Evolutionary conservation across 2,888 invertebrate genomes (phyloP).

Genomic region (Notodromas monacha): DNA sequence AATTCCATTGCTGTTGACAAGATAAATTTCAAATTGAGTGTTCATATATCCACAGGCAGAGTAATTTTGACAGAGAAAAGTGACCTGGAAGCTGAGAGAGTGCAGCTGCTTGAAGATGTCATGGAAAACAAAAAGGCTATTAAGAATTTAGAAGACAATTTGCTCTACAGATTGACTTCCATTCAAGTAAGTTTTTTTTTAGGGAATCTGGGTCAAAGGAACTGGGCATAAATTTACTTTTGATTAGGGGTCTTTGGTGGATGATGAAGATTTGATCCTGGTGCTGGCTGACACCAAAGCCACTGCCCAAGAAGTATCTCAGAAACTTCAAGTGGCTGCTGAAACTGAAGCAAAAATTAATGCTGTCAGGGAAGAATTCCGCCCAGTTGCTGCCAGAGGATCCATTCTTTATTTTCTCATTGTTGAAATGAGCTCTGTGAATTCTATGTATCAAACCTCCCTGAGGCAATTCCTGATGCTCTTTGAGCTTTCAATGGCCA

Average conservation of each 20-base stretch:
- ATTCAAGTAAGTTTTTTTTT: constrained; percentile 23
- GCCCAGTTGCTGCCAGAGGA: constrained; percentile 72
- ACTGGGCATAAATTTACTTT: too few relatives aligned
- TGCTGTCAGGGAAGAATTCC: constrained; percentile 67
- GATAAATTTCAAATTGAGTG: too few relatives aligned
- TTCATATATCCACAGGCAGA: constrained; percentile 22
- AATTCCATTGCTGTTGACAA: constrained; percentile 18
- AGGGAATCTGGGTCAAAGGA: background rate
- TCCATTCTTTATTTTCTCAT: constrained; percentile 80
- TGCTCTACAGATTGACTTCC: constrained; percentile 61
- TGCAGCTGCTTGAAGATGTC: constrained; percentile 69
- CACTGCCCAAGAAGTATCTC: constrained; percentile 73
- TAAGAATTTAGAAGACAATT: constrained; percentile 74
- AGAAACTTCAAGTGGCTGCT: constrained; percentile 63
- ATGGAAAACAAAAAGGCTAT: constrained; percentile 82
- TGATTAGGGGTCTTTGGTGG: constrained; percentile 49
- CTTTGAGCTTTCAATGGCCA: constrained; percentile 71
- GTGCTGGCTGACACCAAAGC: constrained; percentile 54
- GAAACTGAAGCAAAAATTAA: constrained; percentile 79
- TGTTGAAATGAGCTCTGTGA: constrained; percentile 86
- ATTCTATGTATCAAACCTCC: constrained; percentile 86
- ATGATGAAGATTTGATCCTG: constrained; percentile 71
- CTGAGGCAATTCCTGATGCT: constrained; percentile 69
- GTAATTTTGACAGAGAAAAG: constrained; percentile 87
- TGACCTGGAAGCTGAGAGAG: constrained; percentile 71